Conservation (phyloP, 2,888 invertebrate genomes). For the Papilio gigon region DNA sequence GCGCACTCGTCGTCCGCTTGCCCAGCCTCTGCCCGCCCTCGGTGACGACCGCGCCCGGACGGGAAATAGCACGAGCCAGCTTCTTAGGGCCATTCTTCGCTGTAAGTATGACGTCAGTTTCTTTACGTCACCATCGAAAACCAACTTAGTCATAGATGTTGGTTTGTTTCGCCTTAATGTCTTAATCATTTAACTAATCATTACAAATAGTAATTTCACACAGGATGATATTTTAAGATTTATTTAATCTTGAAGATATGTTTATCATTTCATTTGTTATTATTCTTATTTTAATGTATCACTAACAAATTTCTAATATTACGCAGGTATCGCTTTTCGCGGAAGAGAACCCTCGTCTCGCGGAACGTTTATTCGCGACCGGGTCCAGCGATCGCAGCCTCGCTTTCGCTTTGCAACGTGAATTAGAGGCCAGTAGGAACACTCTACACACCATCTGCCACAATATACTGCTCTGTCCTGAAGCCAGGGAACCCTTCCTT, state of each 20-base stretch:
- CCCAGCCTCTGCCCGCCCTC: slow-evolving; percentile 86
- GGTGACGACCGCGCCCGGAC: slow-evolving; percentile 89
- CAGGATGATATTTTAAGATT: too few relatives aligned
- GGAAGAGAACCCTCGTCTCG: slow-evolving; percentile 95
- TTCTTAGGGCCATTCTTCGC: slow-evolving; percentile 96
- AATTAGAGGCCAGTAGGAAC: slow-evolving; percentile 89
- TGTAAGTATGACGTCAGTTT: slow-evolving; percentile 80
- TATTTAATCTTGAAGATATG: not conserved
- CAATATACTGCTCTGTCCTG: slow-evolving; percentile 90
- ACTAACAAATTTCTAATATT: not conserved
- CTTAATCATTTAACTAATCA: not conserved
- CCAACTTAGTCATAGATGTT: not conserved
- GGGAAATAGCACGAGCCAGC: slow-evolving; percentile 92
- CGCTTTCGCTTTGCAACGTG: slow-evolving; percentile 88
- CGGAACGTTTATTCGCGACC: slow-evolving; percentile 85
- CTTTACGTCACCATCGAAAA: too few relatives aligned
- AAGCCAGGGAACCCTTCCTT: slow-evolving; percentile 90
- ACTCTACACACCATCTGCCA: slow-evolving; percentile 92
- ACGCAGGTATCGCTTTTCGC: slow-evolving; percentile 90
- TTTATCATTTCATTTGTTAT: not conserved
- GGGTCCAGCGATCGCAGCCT: slow-evolving; percentile 85
- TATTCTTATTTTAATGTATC: not conserved
- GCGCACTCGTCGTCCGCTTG: slow-evolving; percentile 69
- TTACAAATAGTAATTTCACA: not conserved
- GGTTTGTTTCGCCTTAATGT: not conserved